Evolutionary conservation across 1,140 invertebrate genomes (phyloP).

Genomic region (Prorops nasuta): DNA sequence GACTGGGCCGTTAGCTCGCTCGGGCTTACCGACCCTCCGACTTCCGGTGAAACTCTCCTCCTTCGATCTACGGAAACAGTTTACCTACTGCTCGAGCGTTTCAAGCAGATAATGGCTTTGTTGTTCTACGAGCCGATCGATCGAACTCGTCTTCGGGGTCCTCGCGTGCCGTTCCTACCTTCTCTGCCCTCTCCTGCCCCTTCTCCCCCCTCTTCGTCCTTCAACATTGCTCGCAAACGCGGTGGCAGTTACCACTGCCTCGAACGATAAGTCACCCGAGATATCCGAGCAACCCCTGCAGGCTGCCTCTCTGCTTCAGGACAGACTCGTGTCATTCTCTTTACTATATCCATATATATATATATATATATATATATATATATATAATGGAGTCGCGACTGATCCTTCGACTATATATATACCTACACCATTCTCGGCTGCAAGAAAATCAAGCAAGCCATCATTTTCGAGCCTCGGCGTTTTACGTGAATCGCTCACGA

Average conservation of each 20-base stretch:
- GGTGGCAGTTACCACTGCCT: constrained; percentile 16
- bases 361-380: no score
- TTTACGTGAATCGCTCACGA: no score
- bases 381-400: no score
- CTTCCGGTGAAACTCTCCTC: constrained; percentile 28
- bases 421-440: no score
- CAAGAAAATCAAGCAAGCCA: no score
- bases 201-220: constrained; percentile 1
- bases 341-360: no score
- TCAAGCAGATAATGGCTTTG: constrained; percentile 38
- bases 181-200: constrained; percentile 5
- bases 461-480: no score
- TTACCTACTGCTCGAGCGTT: constrained; percentile 31
- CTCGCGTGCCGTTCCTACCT: constrained; percentile 13
- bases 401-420: no score
- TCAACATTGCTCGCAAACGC: not conserved
- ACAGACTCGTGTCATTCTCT: no score
- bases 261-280: constrained; percentile 15
- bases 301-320: no score
- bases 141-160: constrained; percentile 19
- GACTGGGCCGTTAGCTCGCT: constrained; percentile 7
- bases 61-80: constrained; percentile 26
- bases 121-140: constrained; percentile 29
- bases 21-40: constrained; percentile 22
- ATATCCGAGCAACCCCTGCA: not conserved